Evolutionary conservation across 2,888 invertebrate genomes (phyloP), one percentile per base, ranked within the genome.

Genomic region (Fragum fragum): DNA sequence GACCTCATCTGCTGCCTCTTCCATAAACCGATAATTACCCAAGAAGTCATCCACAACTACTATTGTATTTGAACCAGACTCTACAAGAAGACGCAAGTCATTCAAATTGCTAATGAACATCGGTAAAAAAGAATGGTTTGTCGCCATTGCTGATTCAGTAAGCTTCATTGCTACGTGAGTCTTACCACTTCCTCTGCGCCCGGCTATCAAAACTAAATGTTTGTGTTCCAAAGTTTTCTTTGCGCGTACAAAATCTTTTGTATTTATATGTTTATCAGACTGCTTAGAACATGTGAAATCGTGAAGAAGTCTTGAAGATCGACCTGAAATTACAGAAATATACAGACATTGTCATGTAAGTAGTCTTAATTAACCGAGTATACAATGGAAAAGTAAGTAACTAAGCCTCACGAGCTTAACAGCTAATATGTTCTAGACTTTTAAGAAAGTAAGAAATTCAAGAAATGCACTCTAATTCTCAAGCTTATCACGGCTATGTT

Each of bases 181-280:
- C 69, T 77, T 85, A 1, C 85, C 85, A 52, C 63, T 73, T 18
- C 85, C 85, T 7, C 42, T 36, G 32, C 57, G 74, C 6, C 85
- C 85, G 16, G 63, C 73, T 0, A 85, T 29, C 21, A 85, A n/a
- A 11, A 81, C 69, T 18, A 63, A 66, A 26, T 71, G 76, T 11
- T 59, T 57, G 7, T 26, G 39, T 52, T 76, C 39, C 5, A 79
- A n/a, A 9, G 39, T 66, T 26, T 69, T 53, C 59, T 79, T 59
- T 2, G 76, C 76, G 1, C 63, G 32, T n/a, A 70, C 36, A 14
- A 73, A 79, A 5, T 66, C 76, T 21, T 39, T 61, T n/a, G 79
- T 69, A 6, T 78, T 70, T 23, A 68, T 23, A 16, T 76, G 57
- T 1, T n/a, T 21, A 14, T 42, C 18, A 0, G 66, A 32, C n/a